These are phyloP conservation scores for Oreochromis aureus DNA, from an alignment of 2,113 vertebrate species.

Conservation along the genomic window DNA sequence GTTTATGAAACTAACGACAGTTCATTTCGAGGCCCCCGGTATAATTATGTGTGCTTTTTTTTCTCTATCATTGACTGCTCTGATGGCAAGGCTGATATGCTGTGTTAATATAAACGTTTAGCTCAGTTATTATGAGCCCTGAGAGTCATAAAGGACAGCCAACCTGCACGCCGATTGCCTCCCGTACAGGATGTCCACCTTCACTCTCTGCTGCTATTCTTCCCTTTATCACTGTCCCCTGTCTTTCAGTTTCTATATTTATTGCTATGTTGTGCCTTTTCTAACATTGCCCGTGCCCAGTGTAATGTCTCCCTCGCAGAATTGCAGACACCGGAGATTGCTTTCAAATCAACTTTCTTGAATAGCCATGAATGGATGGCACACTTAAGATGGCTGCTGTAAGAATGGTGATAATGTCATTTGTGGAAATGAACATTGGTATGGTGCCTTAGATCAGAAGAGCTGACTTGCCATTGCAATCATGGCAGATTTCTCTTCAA, in stretches of 20 bases:
- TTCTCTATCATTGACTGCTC: slow-evolving; percentile 75
- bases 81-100: slow-evolving; percentile 73
- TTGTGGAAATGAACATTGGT: slow-evolving; percentile 11
- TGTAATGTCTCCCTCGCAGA: slow-evolving; percentile 32
- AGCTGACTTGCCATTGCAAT: neutral
- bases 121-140: slow-evolving; percentile 72
- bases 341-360: slow-evolving; percentile 43
- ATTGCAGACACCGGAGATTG: slow-evolving; percentile 18
- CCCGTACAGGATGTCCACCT: slow-evolving; percentile 44
- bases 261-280: slow-evolving; percentile 35
- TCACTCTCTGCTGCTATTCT: slow-evolving; percentile 24
- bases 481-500: neutral
- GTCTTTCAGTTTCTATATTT: slow-evolving; percentile 34
- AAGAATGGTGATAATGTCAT: slow-evolving; percentile 11
- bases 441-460: neutral
- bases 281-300: slow-evolving; percentile 22
- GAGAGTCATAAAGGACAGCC: slow-evolving; percentile 68
- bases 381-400: slow-evolving; percentile 14
- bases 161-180: slow-evolving; percentile 65
- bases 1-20: slow-evolving; percentile 75
- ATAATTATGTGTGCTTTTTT: slow-evolving; percentile 73
- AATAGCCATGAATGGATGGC: slow-evolving; percentile 14
- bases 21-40: slow-evolving; percentile 68
- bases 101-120: slow-evolving; percentile 80
- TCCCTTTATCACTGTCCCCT: slow-evolving; percentile 27